A percentile compares a stretch with the other conserved stretches of the same genome.
Evolutionary conservation across 1,140 invertebrate genomes (phyloP).

Genomic region (Euborellia annulipes): DNA sequence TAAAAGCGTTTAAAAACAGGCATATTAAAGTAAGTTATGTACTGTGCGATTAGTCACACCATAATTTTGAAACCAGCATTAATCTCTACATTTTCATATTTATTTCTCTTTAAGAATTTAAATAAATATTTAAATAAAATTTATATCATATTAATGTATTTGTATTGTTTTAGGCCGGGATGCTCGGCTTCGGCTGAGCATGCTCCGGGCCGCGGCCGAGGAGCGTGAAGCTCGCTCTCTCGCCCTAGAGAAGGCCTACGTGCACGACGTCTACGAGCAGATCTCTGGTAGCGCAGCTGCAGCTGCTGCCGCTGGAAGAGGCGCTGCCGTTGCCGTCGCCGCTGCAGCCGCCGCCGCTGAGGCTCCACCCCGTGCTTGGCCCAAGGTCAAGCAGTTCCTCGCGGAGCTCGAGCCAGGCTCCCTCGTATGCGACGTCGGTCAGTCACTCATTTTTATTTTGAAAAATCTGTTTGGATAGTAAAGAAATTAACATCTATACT

Average conservation of each 20-base stretch:
- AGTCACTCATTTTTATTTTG: no score
- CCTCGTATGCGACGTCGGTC: slow-evolving; percentile 84
- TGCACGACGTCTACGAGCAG: slow-evolving; percentile 87
- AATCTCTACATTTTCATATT: no score
- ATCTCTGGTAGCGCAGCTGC: slow-evolving; percentile 39
- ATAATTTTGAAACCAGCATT: no score
- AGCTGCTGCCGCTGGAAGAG: slow-evolving; percentile 22
- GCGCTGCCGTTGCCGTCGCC: no score
- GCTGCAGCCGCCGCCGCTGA: slow-evolving; percentile 27
- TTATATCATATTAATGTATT: no score
- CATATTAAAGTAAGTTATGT: no score
- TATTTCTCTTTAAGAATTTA: no score
- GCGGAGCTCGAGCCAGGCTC: slow-evolving; percentile 75
- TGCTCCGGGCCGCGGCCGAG: slow-evolving; percentile 25
- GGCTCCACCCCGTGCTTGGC: slow-evolving; percentile 60
- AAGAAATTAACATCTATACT: no score
- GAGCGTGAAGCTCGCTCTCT: slow-evolving; percentile 55
- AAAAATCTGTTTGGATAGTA: no score
- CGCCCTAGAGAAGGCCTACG: slow-evolving; percentile 83
- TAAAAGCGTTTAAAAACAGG: no score
- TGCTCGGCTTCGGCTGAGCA: slow-evolving; percentile 1
- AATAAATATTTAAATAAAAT: no score
- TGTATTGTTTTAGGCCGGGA: background rate
- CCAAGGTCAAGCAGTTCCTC: slow-evolving; percentile 72
- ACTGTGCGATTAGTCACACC: no score